phyloP scores from a whole-genome alignment of 2,113 vertebrate genomes.

The Chrysemys picta region DNA sequence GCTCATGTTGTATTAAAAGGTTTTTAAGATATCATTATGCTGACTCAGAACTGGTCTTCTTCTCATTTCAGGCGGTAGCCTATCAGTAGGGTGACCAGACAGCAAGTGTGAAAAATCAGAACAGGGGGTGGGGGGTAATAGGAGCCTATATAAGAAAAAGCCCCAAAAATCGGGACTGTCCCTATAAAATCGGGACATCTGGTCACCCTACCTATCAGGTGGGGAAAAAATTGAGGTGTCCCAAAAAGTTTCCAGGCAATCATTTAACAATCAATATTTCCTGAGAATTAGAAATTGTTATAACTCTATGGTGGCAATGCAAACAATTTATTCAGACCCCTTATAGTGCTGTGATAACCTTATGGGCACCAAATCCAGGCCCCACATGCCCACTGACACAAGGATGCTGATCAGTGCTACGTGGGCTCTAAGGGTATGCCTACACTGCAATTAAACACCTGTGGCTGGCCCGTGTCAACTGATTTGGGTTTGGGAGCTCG shows the following conservation, averaged over 20 bases:
- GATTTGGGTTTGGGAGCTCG: background rate
- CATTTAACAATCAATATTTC: background rate
- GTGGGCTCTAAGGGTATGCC: background rate
- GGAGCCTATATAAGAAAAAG: too few relatives aligned
- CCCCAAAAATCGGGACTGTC: too few relatives aligned
- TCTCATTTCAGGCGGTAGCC: accelerated
- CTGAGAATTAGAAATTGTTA: background rate
- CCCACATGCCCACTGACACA: background rate
- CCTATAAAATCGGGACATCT: too few relatives aligned
- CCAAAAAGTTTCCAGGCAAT: background rate
- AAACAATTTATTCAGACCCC: background rate
- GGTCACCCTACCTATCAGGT: too few relatives aligned
- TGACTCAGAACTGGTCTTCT: background rate
- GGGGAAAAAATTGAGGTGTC: background rate
- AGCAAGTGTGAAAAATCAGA: too few relatives aligned
- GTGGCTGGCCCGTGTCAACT: background rate
- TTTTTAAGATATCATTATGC: background rate
- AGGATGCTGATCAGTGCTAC: background rate
- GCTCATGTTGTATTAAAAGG: background rate
- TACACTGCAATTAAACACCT: background rate
- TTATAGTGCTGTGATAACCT: accelerated
- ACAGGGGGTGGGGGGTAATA: too few relatives aligned
- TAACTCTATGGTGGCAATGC: background rate
- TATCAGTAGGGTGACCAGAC: background rate
- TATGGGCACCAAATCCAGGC: background rate